Evolutionary conservation across 1,140 invertebrate species (phyloP).

Genomic region (Arctopsyche grandis): DNA sequence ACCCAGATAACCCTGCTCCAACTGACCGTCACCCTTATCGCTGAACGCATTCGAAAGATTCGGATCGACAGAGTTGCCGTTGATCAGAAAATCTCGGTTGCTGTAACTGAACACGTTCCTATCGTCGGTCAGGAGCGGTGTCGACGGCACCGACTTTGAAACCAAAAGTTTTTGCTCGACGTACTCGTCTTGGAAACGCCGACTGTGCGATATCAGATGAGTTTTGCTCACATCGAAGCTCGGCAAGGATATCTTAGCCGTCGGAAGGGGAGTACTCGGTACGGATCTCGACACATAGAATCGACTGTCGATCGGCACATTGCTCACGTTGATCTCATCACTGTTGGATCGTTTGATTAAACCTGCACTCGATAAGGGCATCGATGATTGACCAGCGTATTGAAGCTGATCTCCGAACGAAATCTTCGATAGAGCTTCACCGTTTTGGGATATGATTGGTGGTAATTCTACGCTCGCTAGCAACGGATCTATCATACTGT

Average conservation of each 20-base stretch:
- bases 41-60: conserved; percentile 54
- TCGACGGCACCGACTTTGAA: conserved; percentile 74
- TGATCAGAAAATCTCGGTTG: conserved; percentile 69
- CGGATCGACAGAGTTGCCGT: conserved; percentile 67
- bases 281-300: conserved; percentile 70
- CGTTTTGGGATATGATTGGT: background rate
- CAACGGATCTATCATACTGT: background rate
- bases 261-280: conserved; percentile 71
- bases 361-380: background rate
- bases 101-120: conserved; percentile 70
- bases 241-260: conserved; percentile 58
- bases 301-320: conserved; percentile 60
- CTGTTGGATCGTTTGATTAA: conserved; percentile 60
- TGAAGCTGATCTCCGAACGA: conserved; percentile 56
- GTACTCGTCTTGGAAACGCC: conserved; percentile 29
- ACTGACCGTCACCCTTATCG: conserved; percentile 2
- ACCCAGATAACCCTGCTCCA: conserved; percentile 29
- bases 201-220: background rate
- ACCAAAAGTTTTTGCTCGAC: conserved; percentile 57
- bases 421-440: conserved; percentile 53
- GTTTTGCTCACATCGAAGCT: conserved; percentile 59
- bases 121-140: conserved; percentile 66
- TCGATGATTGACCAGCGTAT: conserved; percentile 23
- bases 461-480: background rate
- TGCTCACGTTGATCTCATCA: conserved; percentile 62